Base-by-base conservation (phyloP, 2,113 vertebrate species). In the Corydoras sp. region DNA sequence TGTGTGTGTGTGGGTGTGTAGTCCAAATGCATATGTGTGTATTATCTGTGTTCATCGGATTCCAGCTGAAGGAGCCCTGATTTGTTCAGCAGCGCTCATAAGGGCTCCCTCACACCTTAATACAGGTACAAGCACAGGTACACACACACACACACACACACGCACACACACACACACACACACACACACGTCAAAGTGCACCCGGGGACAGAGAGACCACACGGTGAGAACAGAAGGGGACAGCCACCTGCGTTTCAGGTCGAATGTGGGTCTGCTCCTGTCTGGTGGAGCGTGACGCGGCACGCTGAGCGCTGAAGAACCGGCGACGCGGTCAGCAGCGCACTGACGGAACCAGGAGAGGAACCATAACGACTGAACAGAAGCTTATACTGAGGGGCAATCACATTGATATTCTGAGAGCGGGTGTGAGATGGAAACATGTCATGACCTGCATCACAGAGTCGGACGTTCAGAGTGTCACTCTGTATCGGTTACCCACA, bases 31-130 rank as follows among this genome's bases (percentile, higher is more conserved):
- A 24, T 24, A 24, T 76, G 77, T 80, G 81, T 72, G 84, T 76
- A 80, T 76, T 73, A 75, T 78, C 74, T 83, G 81, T 82, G 85
- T 88, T 88, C 83, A 84, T 89, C 85, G 86, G 82, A 88, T 89
- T 89, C 86, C 86, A 89, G 75, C 82, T 81, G 81, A 86, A 83
- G 79, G 79, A 81, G 78, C 71, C 75, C 73, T 79, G 77, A 81
- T 88, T 89, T 90, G 85, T 88, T 86, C 82, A 81, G 77, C 81
- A 76, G 80, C 80, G 86, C 80, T 81, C 81, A 69, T 79, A 80
- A 64, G 82, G 70, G 81, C 80, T 80, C 65, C 63, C 72, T 75
- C 80, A 80, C 79, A 80, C 79, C 82, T 85, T 83, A 83, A 81
- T 73, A 76, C 14, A 76, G 51, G 78, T 84, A 81, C 80, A 81